Base-by-base conservation (phyloP, 2,797 vertebrate species). In the Eidolon dupreanum region DNA sequence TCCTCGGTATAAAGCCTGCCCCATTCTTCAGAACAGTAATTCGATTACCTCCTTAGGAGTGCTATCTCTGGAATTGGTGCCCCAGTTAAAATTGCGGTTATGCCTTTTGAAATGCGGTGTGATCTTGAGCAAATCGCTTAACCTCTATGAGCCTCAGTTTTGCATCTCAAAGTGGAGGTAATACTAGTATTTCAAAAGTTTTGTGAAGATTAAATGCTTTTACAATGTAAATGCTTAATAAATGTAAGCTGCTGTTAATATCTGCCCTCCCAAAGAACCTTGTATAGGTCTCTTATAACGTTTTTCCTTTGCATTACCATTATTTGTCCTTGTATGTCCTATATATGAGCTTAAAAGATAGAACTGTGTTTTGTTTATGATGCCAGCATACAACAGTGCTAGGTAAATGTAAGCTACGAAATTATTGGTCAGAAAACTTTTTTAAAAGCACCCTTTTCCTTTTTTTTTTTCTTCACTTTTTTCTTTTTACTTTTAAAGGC, bases 401-500 rank as follows among this genome's bases (percentile, higher is more conserved):
- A 31, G 17, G 59, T 9, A 93, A 79, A 38, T 66, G 28, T 92
- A 38, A 66, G 36, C 71, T 53, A 82, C 59, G 51, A 75, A 41
- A 65, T 85, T 43, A 81, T 88, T 91, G 66, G 46, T 88, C 63
- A 79, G 61, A 55, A 87, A 87, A 59, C 46, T 82, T 77, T 87
- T 38, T 41, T 13, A 59, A 84, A 95, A 94, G 22, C 33, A 53
- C 0, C 3, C 28, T 51, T 65, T 78, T n/a, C 31, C 11, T 57
- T 55, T 66, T 24, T 28, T 26, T 3, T 33, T 9, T 13, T 10
- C n/a, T 57, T 74, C 8, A 38, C 51, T 82, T 31, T 24, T 43
- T 28, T 46, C 11, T 61, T 88, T 94, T 75, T 28, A 31, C 51
- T 71, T 66, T 86, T 36, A 88, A 92, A 93, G 43, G 1, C 73